Conservation (phyloP, 1,140 invertebrate species). For the Spodoptera frugiperda region DNA sequence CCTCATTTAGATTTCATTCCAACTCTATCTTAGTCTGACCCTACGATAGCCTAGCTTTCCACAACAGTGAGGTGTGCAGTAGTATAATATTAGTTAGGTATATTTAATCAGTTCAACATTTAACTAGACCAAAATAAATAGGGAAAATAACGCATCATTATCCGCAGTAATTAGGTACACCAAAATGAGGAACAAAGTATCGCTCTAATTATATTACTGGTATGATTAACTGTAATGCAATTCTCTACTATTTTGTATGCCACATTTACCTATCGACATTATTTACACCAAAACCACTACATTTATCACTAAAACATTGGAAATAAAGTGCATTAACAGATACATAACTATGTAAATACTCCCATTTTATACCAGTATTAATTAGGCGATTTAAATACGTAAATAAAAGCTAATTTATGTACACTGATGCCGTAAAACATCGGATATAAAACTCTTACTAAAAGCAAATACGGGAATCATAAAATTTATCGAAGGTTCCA, state of each 20-base stretch:
- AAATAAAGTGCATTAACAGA: conserved; percentile 1
- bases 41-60: too few relatives aligned
- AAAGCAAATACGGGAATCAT: conserved; percentile 24
- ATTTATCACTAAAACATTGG: not conserved
- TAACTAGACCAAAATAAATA: too few relatives aligned
- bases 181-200: too few relatives aligned
- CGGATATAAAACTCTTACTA: conserved; percentile 17
- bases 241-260: not conserved
- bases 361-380: conserved; percentile 35
- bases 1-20: too few relatives aligned
- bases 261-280: not conserved
- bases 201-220: too few relatives aligned
- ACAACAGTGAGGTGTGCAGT: too few relatives aligned
- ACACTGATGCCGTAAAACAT: conserved; percentile 26
- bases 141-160: too few relatives aligned
- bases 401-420: conserved; percentile 39
- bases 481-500: conserved; percentile 26
- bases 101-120: too few relatives aligned
- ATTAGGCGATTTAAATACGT: conserved; percentile 32
- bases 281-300: conserved; percentile 18
- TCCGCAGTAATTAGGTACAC: too few relatives aligned
- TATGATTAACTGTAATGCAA: too few relatives aligned
- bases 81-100: too few relatives aligned
- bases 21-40: too few relatives aligned
- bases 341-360: conserved; percentile 26